A percentile compares a stretch with the other conserved stretches of the same genome.
Evolutionary conservation across 37 sponge, comb jelly and placozoan genomes (phyloP).

Genomic region (Diacarnus erythraeanus): DNA sequence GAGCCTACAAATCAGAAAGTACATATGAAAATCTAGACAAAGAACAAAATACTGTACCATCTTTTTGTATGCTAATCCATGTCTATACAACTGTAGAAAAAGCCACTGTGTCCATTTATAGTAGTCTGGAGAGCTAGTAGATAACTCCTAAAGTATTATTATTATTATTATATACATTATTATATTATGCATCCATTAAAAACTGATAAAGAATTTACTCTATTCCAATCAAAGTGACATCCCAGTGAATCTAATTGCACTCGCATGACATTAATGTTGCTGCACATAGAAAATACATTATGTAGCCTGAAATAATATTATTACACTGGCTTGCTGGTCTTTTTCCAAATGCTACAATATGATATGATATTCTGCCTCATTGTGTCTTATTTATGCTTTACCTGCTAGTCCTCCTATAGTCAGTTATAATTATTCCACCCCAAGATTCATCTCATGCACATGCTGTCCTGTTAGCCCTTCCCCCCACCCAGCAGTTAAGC

Average conservation of each 20-base stretch:
- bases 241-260: slow-evolving; percentile 64
- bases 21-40: neutral
- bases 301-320: too few species aligned
- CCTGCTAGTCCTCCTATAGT: too few species aligned
- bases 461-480: too few species aligned
- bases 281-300: neutral
- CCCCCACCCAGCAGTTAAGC: too few species aligned
- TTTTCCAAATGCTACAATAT: too few species aligned
- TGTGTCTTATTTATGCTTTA: too few species aligned
- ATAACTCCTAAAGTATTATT: slow-evolving; percentile 54
- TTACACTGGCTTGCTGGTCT: too few species aligned
- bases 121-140: slow-evolving; percentile 77
- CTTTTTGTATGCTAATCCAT: slow-evolving; percentile 80
- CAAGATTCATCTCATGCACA: too few species aligned
- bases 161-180: neutral
- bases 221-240: slow-evolving; percentile 85
- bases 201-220: slow-evolving; percentile 30
- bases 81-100: slow-evolving; percentile 76
- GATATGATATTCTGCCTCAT: too few species aligned
- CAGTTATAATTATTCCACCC: too few species aligned
- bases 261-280: slow-evolving; percentile 77
- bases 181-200: neutral
- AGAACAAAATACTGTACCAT: slow-evolving; percentile 40
- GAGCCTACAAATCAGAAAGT: slow-evolving; percentile 37
- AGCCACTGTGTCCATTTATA: slow-evolving; percentile 94